These are phyloP conservation scores for Gymnosoma rotundatum DNA, from an alignment of 2,888 invertebrate species.

Conservation along the genomic window DNA sequence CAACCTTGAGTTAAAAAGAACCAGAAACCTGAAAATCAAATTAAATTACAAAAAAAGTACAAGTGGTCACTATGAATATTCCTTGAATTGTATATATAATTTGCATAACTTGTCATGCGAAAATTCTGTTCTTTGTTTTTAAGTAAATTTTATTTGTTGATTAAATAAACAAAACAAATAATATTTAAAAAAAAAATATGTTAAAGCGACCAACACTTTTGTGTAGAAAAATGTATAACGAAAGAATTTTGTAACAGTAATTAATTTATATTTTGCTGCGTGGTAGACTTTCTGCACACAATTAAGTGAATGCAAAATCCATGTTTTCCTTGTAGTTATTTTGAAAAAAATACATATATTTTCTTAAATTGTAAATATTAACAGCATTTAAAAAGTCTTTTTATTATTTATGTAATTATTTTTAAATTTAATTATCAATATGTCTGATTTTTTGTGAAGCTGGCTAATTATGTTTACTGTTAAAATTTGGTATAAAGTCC, in stretches of 20 bases:
- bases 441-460: neutral
- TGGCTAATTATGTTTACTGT: neutral
- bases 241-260: conserved; percentile 57
- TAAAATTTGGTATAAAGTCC: conserved; percentile 13
- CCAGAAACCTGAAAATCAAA: conserved; percentile 1
- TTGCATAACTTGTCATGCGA: conserved; percentile 73
- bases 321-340: conserved; percentile 72
- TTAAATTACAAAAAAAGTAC: neutral
- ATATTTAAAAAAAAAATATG: neutral
- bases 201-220: conserved; percentile 34
- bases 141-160: neutral
- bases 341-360: neutral
- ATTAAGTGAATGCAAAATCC: conserved; percentile 80
- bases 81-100: conserved; percentile 64
- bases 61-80: conserved; percentile 47
- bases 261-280: conserved; percentile 56
- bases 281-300: conserved; percentile 57
- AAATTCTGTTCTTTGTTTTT: conserved; percentile 42
- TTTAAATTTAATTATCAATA: neutral
- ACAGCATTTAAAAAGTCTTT: no score
- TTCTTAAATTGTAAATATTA: neutral
- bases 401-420: no score
- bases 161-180: conserved; percentile 22
- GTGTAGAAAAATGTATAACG: conserved; percentile 61
- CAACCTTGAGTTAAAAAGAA: conserved; percentile 45